These are phyloP conservation scores for Halyomorpha halys DNA, from an alignment of 1,140 invertebrate genomes.

Conservation along the genomic window DNA sequence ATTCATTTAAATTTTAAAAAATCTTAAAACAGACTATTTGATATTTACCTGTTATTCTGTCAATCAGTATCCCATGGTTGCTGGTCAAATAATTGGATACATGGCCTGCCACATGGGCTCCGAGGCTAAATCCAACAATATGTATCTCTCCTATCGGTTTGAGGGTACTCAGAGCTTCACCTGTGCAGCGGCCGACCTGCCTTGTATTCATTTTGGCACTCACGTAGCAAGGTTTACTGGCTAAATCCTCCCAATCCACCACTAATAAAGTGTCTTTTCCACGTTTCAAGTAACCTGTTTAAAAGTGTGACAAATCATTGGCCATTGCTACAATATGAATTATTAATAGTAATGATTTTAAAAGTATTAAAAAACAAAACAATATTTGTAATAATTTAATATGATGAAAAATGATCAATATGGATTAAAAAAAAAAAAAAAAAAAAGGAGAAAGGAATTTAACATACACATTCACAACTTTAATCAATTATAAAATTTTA, in stretches of 20 bases:
- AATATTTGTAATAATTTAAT: no score
- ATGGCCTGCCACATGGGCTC: slow-evolving; percentile 50
- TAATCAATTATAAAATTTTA: no score
- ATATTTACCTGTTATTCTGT: slow-evolving; percentile 47
- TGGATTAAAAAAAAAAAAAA: no score
- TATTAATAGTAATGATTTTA: no score
- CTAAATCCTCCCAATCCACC: slow-evolving; percentile 52
- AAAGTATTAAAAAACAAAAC: no score
- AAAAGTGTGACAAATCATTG: no score
- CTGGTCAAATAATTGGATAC: slow-evolving; percentile 42
- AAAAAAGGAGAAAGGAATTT: no score
- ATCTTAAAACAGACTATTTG: no score
- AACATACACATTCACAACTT: no score
- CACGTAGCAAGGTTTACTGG: slow-evolving; percentile 51
- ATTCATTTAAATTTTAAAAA: no score
- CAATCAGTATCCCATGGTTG: slow-evolving; percentile 36
- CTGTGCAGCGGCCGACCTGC: slow-evolving; percentile 49
- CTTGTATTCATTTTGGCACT: slow-evolving; percentile 50
- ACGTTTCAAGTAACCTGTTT: slow-evolving; percentile 49
- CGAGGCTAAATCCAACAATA: slow-evolving; percentile 58
- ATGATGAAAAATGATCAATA: no score
- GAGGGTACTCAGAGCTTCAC: slow-evolving; percentile 30
- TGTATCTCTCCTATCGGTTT: slow-evolving; percentile 45
- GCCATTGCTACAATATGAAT: no score
- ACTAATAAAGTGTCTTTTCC: slow-evolving; percentile 49